Conservation (phyloP, 2,797 vertebrate genomes). For the Halcyon leucocephala region DNA sequence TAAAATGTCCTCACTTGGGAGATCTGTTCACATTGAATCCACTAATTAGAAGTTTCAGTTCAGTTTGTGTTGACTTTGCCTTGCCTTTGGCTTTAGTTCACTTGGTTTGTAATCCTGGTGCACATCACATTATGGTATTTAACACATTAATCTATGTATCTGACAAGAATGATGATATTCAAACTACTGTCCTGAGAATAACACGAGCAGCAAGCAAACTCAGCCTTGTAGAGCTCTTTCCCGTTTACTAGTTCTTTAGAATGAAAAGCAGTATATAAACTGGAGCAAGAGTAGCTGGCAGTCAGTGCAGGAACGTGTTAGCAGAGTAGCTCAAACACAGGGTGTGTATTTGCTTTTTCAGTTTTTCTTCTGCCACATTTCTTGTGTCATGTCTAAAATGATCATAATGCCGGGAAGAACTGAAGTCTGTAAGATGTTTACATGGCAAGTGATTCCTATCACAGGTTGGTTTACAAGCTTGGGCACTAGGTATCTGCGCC, state of each 20-base stretch:
- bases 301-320: not conserved
- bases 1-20: not conserved
- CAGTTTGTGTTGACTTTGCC: conserved; percentile 35
- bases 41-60: conserved; percentile 27
- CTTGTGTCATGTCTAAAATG: not conserved
- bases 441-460: not conserved
- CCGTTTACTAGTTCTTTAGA: not conserved
- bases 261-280: not conserved
- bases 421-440: not conserved
- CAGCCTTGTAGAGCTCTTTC: not conserved
- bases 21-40: not conserved
- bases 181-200: not conserved
- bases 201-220: not conserved
- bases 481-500: accelerated
- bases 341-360: not conserved
- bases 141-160: not conserved
- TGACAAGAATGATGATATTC: not conserved
- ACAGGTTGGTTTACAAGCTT: not conserved
- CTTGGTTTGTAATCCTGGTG: not conserved
- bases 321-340: not conserved
- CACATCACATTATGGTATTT: not conserved
- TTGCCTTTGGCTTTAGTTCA: conserved; percentile 1
- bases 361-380: not conserved
- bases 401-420: not conserved
- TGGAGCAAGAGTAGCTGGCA: not conserved